Conservation (phyloP, 2,888 invertebrate genomes). For the Hirudinaria manillensis region DNA sequence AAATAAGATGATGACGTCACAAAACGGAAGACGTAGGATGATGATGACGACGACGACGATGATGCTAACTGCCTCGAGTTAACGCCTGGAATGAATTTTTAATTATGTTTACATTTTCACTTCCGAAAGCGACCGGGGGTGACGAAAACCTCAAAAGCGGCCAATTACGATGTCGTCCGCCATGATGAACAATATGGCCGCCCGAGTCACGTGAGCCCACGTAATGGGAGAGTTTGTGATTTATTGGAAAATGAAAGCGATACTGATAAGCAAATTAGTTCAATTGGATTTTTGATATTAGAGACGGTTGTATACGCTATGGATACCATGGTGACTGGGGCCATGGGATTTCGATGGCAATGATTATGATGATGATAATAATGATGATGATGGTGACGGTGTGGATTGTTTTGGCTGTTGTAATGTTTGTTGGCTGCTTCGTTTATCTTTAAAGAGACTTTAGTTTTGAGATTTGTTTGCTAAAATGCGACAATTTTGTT, state of each 20-base stretch:
- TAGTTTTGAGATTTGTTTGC: background rate
- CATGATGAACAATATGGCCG: constrained; percentile 12
- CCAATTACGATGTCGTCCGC: background rate
- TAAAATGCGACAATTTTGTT: no score
- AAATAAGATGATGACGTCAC: background rate
- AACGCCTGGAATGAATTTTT: background rate
- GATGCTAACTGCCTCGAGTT: background rate
- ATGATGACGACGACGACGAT: background rate
- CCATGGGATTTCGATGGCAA: background rate
- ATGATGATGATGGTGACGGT: constrained; percentile 1
- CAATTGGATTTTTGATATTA: background rate
- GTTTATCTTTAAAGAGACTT: background rate
- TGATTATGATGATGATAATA: constrained; percentile 8
- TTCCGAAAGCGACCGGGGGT: background rate
- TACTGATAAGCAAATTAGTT: constrained; percentile 13
- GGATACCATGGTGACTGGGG: background rate
- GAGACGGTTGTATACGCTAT: background rate
- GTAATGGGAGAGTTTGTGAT: constrained; percentile 13
- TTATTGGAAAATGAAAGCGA: constrained; percentile 15
- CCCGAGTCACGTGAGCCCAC: constrained; percentile 9
- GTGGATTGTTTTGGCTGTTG: background rate
- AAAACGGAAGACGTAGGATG: background rate
- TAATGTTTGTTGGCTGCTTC: background rate
- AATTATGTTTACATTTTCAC: background rate
- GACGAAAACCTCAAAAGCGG: constrained; percentile 6